Percentiles rank a stretch among this genome's conserved stretches.
Conservation (phyloP, 2,888 invertebrate genomes). For the Stenoptilia bipunctidactyla region DNA sequence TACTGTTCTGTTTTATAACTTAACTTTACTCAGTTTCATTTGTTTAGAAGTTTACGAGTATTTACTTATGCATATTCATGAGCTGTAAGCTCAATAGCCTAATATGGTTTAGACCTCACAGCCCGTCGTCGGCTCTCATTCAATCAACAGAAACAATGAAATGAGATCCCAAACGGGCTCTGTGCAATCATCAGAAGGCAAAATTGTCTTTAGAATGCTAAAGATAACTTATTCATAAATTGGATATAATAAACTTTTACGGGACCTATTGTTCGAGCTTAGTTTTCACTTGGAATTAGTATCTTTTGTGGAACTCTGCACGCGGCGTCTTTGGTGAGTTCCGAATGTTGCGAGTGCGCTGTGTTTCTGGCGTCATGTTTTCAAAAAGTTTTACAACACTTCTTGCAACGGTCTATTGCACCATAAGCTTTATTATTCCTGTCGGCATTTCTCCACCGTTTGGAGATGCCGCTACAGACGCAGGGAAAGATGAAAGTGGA, state of each 20-base stretch:
- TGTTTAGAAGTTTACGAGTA: too few relatives aligned
- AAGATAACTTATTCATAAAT: conserved; percentile 31
- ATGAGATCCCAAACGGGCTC: conserved; percentile 17
- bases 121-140: conserved; percentile 30
- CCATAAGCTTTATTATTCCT: conserved; percentile 2
- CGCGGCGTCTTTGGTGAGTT: conserved; percentile 23
- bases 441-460: not conserved
- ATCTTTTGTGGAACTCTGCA: conserved; percentile 30
- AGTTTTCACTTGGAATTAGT: conserved; percentile 28
- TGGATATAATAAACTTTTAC: conserved; percentile 44
- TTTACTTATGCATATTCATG: too few relatives aligned
- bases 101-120: conserved; percentile 33
- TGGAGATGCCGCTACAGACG: not conserved
- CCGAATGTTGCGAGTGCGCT: not conserved
- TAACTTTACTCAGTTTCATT: too few relatives aligned
- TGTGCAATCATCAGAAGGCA: conserved; percentile 28
- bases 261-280: conserved; percentile 27
- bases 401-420: conserved; percentile 20
- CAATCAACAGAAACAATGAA: conserved; percentile 33
- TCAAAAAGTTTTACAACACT: conserved; percentile 18
- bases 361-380: conserved; percentile 19
- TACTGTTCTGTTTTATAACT: not conserved
- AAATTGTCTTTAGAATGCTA: conserved; percentile 23
- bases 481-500: not conserved
- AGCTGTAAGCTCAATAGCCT: too few relatives aligned